Base-by-base conservation (phyloP, 2,797 vertebrate genomes). In the Pygocentrus nattereri region DNA sequence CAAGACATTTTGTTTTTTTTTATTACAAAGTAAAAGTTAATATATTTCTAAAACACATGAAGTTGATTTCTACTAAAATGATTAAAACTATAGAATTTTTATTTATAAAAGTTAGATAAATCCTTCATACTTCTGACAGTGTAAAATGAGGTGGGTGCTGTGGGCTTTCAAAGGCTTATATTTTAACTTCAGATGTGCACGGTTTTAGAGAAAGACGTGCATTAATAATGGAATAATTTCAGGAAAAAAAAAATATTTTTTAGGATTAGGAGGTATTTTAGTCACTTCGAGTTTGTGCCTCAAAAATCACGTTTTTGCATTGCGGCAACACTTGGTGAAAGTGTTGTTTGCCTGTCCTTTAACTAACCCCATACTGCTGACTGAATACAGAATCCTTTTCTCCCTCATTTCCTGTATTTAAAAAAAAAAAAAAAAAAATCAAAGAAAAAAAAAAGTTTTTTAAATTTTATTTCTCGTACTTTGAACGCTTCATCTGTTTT, bases 21-120 rank as follows among this genome's bases (percentile, higher is more conserved):
- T 65, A 95, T 94, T 93, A 92, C 93, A 94, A 95, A 91, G 84
- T 94, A 93, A 92, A 94, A 93, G 91, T 94, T 95, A 95, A 95
- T 95, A 96, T 96, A 96, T 96, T 95, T 96, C 93, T 95, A 95
- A 95, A 94, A 76, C 34, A 76, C 91, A 93, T 91, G 89, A 94
- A 91, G 93, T 94, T 93, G 91, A 93, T 95, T 95, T 95, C 92
- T 95, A 95, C 93, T 93, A 93, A 94, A 91, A 90, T 89, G 88
- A 89, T 90, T 92, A 93, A 92, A 90, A 93, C 90, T 88, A 92
- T 90, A 95, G 92, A 95, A 94, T 93, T 95, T 95, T 95, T 96
- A 95, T 95, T 95, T 95, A 95, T 95, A 82, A 90, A 92, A 90
- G 92, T 90, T 93, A 84, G 89, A 91, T 89, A 81, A 73, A 87